Evolutionary conservation across 2,797 vertebrate species (phyloP).

Genomic region (Craterocephalus amniculus): DNA sequence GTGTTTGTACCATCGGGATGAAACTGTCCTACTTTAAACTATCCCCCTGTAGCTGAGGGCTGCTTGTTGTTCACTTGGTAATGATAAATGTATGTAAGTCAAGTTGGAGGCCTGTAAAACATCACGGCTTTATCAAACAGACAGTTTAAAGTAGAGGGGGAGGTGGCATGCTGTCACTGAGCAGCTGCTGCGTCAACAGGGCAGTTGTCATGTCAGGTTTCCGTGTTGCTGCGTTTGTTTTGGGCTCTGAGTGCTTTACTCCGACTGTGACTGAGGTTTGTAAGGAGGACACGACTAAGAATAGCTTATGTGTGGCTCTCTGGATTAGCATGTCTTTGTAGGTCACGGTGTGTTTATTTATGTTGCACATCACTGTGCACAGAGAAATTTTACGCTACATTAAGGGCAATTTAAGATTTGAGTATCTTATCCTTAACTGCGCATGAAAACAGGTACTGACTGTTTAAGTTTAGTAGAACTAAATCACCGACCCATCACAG

Average conservation of each 20-base stretch:
- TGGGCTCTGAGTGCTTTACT: constrained; percentile 9
- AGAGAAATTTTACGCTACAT: background rate
- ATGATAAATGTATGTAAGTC: background rate
- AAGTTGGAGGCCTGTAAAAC: constrained; percentile 16
- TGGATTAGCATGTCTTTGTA: constrained; percentile 54
- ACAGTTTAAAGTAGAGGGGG: constrained; percentile 8
- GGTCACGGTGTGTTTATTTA: constrained; percentile 45
- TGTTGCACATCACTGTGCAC: constrained; percentile 5
- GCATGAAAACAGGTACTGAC: no score
- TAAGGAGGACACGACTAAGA: constrained; percentile 65
- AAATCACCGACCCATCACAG: no score
- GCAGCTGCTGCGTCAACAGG: constrained; percentile 14
- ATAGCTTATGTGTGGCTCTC: constrained; percentile 61
- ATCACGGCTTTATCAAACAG: constrained; percentile 14
- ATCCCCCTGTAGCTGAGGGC: background rate
- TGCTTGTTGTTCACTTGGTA: constrained; percentile 10
- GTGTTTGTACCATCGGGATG: background rate
- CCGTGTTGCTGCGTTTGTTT: constrained; percentile 37
- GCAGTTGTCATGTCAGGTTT: constrained; percentile 21
- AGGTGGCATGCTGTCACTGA: constrained; percentile 31
- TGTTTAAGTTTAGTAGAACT: no score
- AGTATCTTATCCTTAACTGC: no score
- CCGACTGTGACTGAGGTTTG: constrained; percentile 26
- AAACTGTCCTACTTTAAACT: background rate
- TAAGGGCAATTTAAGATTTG: background rate